Percentiles rank a stretch among this genome's conserved stretches.
Evolutionary conservation across 2,797 vertebrate genomes (phyloP).

Genomic region (Cyprinella venusta): DNA sequence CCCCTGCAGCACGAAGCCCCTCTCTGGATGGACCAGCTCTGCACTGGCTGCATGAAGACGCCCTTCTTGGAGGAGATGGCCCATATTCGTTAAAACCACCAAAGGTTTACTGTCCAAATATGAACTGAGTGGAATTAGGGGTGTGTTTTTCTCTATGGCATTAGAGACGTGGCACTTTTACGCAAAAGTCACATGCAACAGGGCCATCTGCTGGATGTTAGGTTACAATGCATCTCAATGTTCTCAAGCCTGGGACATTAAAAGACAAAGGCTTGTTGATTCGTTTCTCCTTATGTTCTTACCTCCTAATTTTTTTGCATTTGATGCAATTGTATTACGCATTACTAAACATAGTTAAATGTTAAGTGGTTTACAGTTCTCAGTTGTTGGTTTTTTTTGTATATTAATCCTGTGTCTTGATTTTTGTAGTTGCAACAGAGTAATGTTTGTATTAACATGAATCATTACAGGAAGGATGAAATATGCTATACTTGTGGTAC

Average conservation of each 20-base stretch:
- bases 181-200: slow-evolving; percentile 16
- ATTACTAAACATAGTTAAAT: slow-evolving; percentile 31
- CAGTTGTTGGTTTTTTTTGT: neutral
- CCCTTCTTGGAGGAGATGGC: slow-evolving; percentile 85
- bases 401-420: slow-evolving; percentile 19
- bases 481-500: slow-evolving; percentile 17
- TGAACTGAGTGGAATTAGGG: neutral
- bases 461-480: neutral
- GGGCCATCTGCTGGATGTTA: slow-evolving; percentile 53
- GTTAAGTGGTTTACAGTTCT: slow-evolving; percentile 43
- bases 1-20: slow-evolving; percentile 87
- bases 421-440: neutral
- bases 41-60: slow-evolving; percentile 85
- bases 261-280: neutral
- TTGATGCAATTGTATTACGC: slow-evolving; percentile 20
- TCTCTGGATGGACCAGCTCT: slow-evolving; percentile 89
- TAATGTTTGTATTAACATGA: slow-evolving; percentile 26
- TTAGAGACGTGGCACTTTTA: slow-evolving; percentile 42
- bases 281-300: slow-evolving; percentile 7
- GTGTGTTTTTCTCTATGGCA: neutral
- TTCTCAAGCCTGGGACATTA: slow-evolving; percentile 37
- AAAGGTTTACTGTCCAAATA: slow-evolving; percentile 40
- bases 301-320: slow-evolving; percentile 31
- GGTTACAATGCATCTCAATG: slow-evolving; percentile 53
- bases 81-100: slow-evolving; percentile 76